Evolutionary conservation across 1,140 invertebrate genomes (phyloP), one percentile per base, ranked within the genome.

Genomic region (Drosophila busckii): DNA sequence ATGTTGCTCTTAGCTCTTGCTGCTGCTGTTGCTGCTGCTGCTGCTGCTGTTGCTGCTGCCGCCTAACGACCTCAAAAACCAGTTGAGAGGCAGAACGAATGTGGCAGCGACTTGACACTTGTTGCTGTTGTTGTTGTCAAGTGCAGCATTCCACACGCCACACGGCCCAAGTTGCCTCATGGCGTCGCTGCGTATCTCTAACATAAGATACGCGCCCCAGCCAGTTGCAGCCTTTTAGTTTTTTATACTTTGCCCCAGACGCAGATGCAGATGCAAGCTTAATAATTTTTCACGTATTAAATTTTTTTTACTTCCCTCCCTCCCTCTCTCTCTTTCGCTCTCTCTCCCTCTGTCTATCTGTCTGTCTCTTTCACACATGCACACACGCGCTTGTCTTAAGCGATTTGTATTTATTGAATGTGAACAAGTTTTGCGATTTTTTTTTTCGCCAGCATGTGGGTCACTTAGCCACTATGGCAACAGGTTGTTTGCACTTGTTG

Each of bases 391-490:
- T n/a, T 26, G 38, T 63, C 26, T 61, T 49, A 50, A 50, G 15
- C 49, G 49, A 66, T 66, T 66, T 66, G 56, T 61, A 50, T 62
- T 41, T 66, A 66, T 66, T 66, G 56, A 66, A 66, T 66, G 58
- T 62, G 58, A 62, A 66, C 63, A 66, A 66, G 63, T 66, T 66
- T 66, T 66, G 63, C 41, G 58, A 44, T 45, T 48, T n/a, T n/a
- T n/a, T n/a, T n/a, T n/a, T n/a, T n/a, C n/a, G 58, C 44, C 45
- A 55, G 40, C 64, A 67, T 67, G 64, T 67, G 64, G 64, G 64
- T 67, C 64, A 67, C 64, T 67, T 67, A 67, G 58, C 64, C 64
- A 67, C 52, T 67, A 62, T 63, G 59, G 59, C 64, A 67, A 67
- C 64, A 67, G 59, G 64, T 67, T 66, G 56, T 20, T 42, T 25